Conservation (phyloP, 1,140 invertebrate genomes). For the Epicauta chinensis region DNA sequence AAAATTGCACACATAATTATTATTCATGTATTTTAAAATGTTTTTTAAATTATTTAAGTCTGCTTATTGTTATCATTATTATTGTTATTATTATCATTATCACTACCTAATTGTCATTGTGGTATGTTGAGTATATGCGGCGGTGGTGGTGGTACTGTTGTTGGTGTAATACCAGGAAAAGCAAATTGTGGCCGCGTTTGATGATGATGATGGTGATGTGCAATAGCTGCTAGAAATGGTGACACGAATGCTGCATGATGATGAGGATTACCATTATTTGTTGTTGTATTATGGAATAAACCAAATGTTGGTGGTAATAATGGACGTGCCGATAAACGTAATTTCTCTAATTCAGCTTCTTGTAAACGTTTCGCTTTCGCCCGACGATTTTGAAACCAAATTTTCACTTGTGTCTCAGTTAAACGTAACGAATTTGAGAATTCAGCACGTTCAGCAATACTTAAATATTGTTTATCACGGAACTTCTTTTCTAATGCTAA, state of each 20-base stretch:
- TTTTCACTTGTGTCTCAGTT: conserved; percentile 96
- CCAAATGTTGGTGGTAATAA: conserved; percentile 37
- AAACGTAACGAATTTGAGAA: conserved; percentile 89
- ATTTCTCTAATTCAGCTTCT: conserved; percentile 88
- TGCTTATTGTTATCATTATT: too few relatives aligned
- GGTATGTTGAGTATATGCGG: conserved; percentile 31
- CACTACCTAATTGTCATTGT: conserved; percentile 24
- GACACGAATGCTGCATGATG: conserved; percentile 22
- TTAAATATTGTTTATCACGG: conserved; percentile 91
- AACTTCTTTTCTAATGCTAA: conserved; percentile 94
- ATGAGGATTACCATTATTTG: too few relatives aligned
- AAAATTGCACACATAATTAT: conserved; percentile 6
- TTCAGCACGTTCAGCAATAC: conserved; percentile 93
- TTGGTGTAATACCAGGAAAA: conserved; percentile 20
- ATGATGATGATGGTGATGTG: too few relatives aligned
- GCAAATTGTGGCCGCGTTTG: conserved; percentile 39
- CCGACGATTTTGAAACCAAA: conserved; percentile 95
- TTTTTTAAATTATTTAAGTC: too few relatives aligned
- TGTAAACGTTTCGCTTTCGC: conserved; percentile 92
- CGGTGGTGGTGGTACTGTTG: too few relatives aligned
- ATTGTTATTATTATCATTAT: background rate
- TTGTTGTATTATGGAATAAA: conserved; percentile 28
- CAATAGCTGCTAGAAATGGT: conserved; percentile 40
- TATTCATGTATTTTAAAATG: too few relatives aligned
- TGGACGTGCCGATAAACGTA: conserved; percentile 43